Evolutionary conservation across 2,797 vertebrate genomes (phyloP).

Genomic region (Lepus oiostolus): DNA sequence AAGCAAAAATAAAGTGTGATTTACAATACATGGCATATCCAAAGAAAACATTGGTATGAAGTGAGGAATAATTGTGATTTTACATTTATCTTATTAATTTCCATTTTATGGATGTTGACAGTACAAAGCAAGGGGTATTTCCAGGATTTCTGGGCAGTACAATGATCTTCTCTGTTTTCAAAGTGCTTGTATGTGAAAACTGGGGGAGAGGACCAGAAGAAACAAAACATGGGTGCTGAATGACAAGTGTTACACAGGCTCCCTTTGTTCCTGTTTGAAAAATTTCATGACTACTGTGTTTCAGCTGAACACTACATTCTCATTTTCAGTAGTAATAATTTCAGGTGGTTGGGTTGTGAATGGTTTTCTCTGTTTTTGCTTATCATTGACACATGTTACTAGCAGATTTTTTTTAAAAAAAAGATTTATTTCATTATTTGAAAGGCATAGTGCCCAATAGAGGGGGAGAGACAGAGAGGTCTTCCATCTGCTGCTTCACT

Average conservation of each 20-base stretch:
- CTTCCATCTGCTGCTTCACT: no score
- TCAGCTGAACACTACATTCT: background rate
- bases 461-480: no score
- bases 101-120: background rate
- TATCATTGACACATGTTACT: background rate
- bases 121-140: background rate
- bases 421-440: no score
- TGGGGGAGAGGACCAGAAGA: background rate
- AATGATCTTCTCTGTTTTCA: background rate
- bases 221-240: background rate
- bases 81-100: background rate
- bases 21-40: background rate
- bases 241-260: background rate
- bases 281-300: background rate
- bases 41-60: background rate
- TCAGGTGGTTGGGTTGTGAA: background rate
- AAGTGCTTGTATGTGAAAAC: background rate
- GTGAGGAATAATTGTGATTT: background rate
- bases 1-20: constrained; percentile 22
- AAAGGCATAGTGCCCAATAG: no score
- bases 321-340: background rate
- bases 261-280: background rate
- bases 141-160: background rate
- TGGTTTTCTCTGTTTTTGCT: background rate
- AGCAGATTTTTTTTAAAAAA: no score